Base-by-base conservation (phyloP, 92 coral and sea anemone genomes). In the Porites evermanni region DNA sequence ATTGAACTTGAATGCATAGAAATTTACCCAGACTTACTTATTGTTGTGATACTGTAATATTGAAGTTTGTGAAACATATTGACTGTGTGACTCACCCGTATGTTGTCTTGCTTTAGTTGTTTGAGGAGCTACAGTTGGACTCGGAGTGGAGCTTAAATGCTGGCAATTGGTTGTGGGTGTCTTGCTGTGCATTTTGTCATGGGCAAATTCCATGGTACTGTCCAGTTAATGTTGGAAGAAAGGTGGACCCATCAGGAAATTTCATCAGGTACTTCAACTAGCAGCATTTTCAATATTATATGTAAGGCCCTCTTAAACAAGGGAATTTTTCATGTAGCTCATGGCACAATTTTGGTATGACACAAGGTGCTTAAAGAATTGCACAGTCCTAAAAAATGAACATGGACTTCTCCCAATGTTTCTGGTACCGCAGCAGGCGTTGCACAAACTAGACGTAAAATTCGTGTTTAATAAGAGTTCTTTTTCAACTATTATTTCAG, bases 101-200 rank as follows among this genome's bases (percentile, higher is more conserved):
- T 4, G 47, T 17, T 83, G 29, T 70, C 44, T 61, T 4, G 69
- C 78, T 54, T 73, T 67, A 96, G 98, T 78, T 90, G 23, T 96
- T 96, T 85, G 98, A 96, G 64, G 95, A 96, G 90, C 87, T 91
- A 38, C 91, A 90, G 86, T 83, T 96, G 78, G 98, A 94, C 79
- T 85, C 98, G 2, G 98, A 96, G 74, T 91, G 98, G 95, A 96
- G 98, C 69, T 81, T 96, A 56, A 96, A 96, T 88, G 94, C 96
- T 17, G 98, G 98, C 19, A 94, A 90, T 70, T 96, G 98, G 98
- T 74, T 96, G 16, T 96, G 98, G 95, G 86, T 95, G 47, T 96
- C 98, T 1, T 91, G 95, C 67, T 94, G 98, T 84, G 94, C 98
- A 12, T 96, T 96, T 78, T 92, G 92, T 61, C 91, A 94, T 70